Percentiles rank a stretch among this genome's conserved stretches.
These are phyloP conservation scores for Pachypeltis micranthus DNA, from an alignment of 1,140 invertebrate genomes.

Conservation along the genomic window DNA sequence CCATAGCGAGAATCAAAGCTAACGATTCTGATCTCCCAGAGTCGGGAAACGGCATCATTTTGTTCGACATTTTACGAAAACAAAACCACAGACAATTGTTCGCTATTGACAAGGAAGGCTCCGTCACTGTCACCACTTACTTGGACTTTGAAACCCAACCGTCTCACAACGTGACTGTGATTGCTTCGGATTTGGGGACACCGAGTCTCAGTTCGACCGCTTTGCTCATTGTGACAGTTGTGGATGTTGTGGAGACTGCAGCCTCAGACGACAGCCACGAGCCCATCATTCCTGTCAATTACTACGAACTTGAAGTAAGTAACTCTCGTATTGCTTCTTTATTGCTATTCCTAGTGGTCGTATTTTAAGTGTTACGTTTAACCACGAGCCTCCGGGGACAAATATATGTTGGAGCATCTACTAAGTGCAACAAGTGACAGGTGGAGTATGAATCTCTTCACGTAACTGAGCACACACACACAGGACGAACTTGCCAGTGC, in stretches of 20 bases:
- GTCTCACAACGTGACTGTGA: constrained; percentile 60
- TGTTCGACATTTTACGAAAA: constrained; percentile 52
- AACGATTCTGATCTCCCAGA: constrained; percentile 69
- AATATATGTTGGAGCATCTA: too few species aligned
- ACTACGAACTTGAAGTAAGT: constrained; percentile 56
- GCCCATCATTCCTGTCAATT: constrained; percentile 33
- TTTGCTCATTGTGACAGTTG: constrained; percentile 50
- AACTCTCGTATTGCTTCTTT: too few species aligned
- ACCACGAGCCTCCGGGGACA: too few species aligned
- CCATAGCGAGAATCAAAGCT: constrained; percentile 58
- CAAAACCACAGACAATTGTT: constrained; percentile 54
- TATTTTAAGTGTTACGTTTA: too few species aligned
- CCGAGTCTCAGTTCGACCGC: constrained; percentile 68
- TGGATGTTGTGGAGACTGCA: constrained; percentile 46
- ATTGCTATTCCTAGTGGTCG: too few species aligned
- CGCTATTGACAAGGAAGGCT: constrained; percentile 65
- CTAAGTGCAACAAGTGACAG: too few species aligned
- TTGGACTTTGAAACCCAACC: constrained; percentile 58
- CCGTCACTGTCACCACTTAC: constrained; percentile 56
- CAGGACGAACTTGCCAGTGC: too few species aligned
- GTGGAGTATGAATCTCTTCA: too few species aligned
- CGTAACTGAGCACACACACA: too few species aligned
- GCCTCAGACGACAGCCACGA: constrained; percentile 17
- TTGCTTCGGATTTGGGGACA: constrained; percentile 70
- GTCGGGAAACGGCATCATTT: constrained; percentile 69